Percentiles rank a stretch among this genome's conserved stretches.
Evolutionary conservation across 2,888 invertebrate species (phyloP).

Genomic region (Chymomyza fuscimana): DNA sequence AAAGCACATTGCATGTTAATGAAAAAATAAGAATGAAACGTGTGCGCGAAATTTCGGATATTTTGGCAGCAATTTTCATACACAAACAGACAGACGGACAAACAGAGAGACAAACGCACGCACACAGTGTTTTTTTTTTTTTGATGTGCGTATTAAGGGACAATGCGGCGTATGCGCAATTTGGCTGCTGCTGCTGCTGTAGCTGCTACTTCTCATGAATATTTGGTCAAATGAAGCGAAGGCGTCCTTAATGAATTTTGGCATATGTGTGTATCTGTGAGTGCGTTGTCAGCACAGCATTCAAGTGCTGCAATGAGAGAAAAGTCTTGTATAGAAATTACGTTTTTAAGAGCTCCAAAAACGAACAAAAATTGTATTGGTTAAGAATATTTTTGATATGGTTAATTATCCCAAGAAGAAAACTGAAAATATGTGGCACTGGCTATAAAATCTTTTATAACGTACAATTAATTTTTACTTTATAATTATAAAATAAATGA

Average conservation of each 20-base stretch:
- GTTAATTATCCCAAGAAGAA: too few species aligned
- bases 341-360: background rate
- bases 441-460: too few species aligned
- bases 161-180: slow-evolving; percentile 55
- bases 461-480: too few species aligned
- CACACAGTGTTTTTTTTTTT: slow-evolving; percentile 23
- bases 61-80: slow-evolving; percentile 9
- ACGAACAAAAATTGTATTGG: background rate
- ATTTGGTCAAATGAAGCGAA: slow-evolving; percentile 41
- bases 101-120: slow-evolving; percentile 1
- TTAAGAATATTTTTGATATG: too few species aligned
- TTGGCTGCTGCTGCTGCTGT: slow-evolving; percentile 42
- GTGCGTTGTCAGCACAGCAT: slow-evolving; percentile 18
- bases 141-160: slow-evolving; percentile 45
- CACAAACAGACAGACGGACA: background rate
- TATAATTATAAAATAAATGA: too few species aligned
- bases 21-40: slow-evolving; percentile 34
- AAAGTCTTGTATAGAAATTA: too few species aligned
- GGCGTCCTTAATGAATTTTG: slow-evolving; percentile 47
- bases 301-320: background rate
- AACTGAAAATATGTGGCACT: too few species aligned
- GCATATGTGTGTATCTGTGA: slow-evolving; percentile 20
- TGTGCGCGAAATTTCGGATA: slow-evolving; percentile 14
- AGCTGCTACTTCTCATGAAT: slow-evolving; percentile 17
- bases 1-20: slow-evolving; percentile 31